Percentiles rank a stretch among this genome's conserved stretches.
Conservation (phyloP, 2,113 vertebrate species). For the Anthoscopus minutus region DNA sequence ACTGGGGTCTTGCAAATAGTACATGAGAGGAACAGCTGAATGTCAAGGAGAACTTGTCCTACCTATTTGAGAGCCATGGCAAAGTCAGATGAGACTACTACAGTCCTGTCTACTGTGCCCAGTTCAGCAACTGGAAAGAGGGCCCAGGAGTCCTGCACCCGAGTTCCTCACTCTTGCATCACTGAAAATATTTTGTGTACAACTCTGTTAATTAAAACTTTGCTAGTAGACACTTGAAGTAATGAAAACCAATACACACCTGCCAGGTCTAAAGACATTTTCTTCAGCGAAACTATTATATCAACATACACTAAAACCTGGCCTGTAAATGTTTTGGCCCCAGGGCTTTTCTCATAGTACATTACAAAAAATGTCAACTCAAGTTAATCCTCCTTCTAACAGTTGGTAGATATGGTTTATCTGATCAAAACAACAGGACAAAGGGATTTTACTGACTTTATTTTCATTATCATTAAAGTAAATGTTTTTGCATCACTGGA, state of each 20-base stretch:
- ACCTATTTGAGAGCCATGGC: background rate
- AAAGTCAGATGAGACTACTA: background rate
- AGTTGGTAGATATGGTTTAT: conserved; percentile 62
- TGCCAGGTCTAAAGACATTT: conserved; percentile 51
- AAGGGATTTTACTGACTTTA: conserved; percentile 53
- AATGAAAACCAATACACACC: conserved; percentile 51
- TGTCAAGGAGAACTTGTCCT: background rate
- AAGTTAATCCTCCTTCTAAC: conserved; percentile 60
- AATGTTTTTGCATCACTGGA: conserved; percentile 44
- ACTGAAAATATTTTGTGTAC: conserved; percentile 5
- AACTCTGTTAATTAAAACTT: conserved; percentile 30
- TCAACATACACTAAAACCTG: conserved; percentile 34
- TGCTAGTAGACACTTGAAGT: conserved; percentile 47
- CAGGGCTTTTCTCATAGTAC: conserved; percentile 55
- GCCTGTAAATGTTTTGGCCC: conserved; percentile 56
- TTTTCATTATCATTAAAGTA: conserved; percentile 62
- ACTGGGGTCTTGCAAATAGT: background rate
- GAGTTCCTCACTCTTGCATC: background rate
- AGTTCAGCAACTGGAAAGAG: background rate
- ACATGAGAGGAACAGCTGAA: background rate
- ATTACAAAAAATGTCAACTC: conserved; percentile 30
- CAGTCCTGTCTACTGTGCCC: background rate
- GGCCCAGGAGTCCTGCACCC: background rate
- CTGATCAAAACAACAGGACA: conserved; percentile 58
- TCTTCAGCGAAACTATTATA: conserved; percentile 38